Evolutionary conservation across 2,113 vertebrate genomes (phyloP), one percentile per base, ranked within the genome.

Genomic region (Ageneiosus marmoratus): DNA sequence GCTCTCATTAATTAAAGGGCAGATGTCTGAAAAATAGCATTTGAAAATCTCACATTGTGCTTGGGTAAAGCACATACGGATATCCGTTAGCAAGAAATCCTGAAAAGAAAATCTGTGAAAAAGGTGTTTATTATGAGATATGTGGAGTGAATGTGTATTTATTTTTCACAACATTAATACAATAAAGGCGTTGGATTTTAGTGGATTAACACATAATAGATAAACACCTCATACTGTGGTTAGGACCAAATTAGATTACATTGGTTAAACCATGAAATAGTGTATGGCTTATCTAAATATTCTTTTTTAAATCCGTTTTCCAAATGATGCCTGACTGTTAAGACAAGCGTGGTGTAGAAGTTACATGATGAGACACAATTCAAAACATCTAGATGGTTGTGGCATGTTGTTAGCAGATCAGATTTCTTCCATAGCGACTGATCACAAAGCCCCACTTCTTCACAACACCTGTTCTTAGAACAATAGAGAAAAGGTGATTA

Each of bases 391-490:
- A 34, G 29, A 50, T 77, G 73, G 44, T 24, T 65, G 58, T 44
- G 27, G 18, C 13, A 20, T 41, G 41, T 72, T 60, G 69, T 63
- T 41, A 79, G 44, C 48, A 50, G 81, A 80, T 80, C 27, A 11
- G 1, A 11, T 51, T 48, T 15, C 18, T 34, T 86, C 80, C 48
- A 48, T 18, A 55, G 55, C 48, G 80, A 73, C 62, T 67, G 37
- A 63, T 63, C 51, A 51, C 63, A 50, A 74, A 65, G 29, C n/a
- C 48, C 18, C 20, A 34, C 22, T 55, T 76, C 60, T n/a, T 80
- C 41, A 53, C 48, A 75, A 70, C 80, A 82, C 86, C 83, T 85
- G 83, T 41, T 46, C 15, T 22, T 37, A 20, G 81, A 85, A 77
- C 85, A 86, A 86, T 80, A 55, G 27, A 44, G 69, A 51, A 53